phyloP scores from a whole-genome alignment of 2,113 vertebrate genomes.

The Hippocampus mohnikei region DNA sequence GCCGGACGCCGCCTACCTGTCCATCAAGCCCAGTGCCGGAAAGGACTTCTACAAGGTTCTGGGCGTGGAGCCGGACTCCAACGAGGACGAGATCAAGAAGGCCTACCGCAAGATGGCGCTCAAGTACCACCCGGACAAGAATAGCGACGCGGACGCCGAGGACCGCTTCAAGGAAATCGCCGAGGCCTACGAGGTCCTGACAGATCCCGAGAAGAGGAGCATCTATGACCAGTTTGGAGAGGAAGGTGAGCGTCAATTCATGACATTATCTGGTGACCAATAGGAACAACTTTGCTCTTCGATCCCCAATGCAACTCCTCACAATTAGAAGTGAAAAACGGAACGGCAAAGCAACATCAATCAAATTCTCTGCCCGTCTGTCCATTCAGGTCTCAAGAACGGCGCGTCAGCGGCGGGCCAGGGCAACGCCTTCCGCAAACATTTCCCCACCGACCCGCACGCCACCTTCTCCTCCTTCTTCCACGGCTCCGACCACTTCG shows the following conservation, averaged over 20 bases:
- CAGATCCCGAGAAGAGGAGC: conserved; percentile 86
- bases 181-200: conserved; percentile 90
- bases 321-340: no score
- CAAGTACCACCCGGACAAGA: conserved; percentile 96
- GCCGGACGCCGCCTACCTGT: conserved; percentile 59
- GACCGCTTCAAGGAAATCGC: conserved; percentile 98
- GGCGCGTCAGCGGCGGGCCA: conserved; percentile 80
- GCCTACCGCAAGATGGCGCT: conserved; percentile 96
- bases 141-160: conserved; percentile 88
- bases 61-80: conserved; percentile 84
- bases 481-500: conserved; percentile 74
- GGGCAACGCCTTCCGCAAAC: conserved; percentile 79
- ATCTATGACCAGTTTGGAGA: conserved; percentile 92
- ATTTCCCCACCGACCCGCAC: conserved; percentile 83
- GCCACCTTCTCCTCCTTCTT: conserved; percentile 70
- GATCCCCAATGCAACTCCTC: no score
- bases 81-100: conserved; percentile 95
- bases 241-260: conserved; percentile 80
- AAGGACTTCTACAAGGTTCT: conserved; percentile 95
- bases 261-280: no score
- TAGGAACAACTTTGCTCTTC: no score
- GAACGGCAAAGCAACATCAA: neutral
- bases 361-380: neutral
- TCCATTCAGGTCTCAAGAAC: conserved; percentile 79
- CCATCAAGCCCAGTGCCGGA: conserved; percentile 75